Evolutionary conservation across 2,797 vertebrate species (phyloP), one percentile per base, ranked within the genome.

Genomic region (Clamator glandarius): DNA sequence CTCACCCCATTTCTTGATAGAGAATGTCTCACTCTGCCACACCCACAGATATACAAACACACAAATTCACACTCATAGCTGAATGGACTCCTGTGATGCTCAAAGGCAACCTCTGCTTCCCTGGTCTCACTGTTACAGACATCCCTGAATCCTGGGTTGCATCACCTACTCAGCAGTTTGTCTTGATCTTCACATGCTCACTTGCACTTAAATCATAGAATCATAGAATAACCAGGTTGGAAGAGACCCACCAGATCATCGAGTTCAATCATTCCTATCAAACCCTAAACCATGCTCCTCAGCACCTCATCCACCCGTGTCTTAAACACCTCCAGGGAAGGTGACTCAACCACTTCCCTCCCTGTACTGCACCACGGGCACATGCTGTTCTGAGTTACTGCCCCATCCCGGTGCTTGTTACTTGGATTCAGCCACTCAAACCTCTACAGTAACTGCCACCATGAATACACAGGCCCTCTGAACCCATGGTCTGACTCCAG

Each of bases 1-100:
- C 16, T 25, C 21, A 17, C 6, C 41, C 19, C 14, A 5, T 78
- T 50, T 66, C 15, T 8, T 46, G 23, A 8, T 36, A 25, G 3
- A 23, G 57, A 18, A 19, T n/a, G 7, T 41, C 10, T 82, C 50
- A 46, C 14, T 16, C 29, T 79, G 23, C 29, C 36, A 21, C 26
- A 15, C 14, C 12, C 6, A 3, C 35, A 51, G 64, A n/a, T 4
- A 24, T 11, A 31, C 11, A 36, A 28, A n/a, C 9, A n/a, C 6
- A 3, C 0, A 1, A 5, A 24, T 20, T 3, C 24, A 10, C 10
- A 41, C 8, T 5, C 0, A 1, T 36, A 35, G 15, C 4, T 52
- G 17, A 1, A 12, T 83, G 58, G 11, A 33, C 12, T 70, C 15
- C 41, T 21, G 36, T 57, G 12, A 57, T 66, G 9, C 12, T 12